These are phyloP conservation scores for Pseudorectes ferrugineus DNA, from an alignment of 2,113 vertebrate genomes.

Conservation along the genomic window DNA sequence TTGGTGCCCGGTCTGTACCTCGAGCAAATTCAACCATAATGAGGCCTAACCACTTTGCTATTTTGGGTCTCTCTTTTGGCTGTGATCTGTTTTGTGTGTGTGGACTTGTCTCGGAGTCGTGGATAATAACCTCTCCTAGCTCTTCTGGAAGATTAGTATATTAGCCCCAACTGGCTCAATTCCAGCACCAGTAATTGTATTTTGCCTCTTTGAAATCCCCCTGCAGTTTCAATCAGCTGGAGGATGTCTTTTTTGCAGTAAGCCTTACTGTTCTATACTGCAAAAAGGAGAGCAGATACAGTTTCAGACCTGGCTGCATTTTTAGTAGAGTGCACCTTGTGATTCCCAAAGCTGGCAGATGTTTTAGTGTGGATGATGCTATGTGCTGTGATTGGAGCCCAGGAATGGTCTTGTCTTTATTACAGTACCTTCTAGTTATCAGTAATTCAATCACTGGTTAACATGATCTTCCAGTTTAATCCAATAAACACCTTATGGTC, in stretches of 20 bases:
- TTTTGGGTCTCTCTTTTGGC: neutral
- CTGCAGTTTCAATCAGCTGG: neutral
- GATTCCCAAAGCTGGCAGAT: neutral
- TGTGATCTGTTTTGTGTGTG: neutral
- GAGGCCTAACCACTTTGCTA: neutral
- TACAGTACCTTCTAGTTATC: constrained; percentile 14
- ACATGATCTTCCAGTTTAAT: constrained; percentile 53
- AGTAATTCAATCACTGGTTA: constrained; percentile 58
- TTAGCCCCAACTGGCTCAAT: neutral
- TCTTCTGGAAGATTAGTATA: constrained; percentile 6
- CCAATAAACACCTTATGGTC: constrained; percentile 55
- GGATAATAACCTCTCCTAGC: neutral
- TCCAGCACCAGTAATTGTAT: constrained; percentile 27
- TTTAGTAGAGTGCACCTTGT: neutral
- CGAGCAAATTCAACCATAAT: neutral
- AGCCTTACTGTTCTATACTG: neutral
- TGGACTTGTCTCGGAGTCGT: neutral
- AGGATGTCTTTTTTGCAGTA: neutral
- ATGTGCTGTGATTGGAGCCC: neutral
- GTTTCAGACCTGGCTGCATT: neutral
- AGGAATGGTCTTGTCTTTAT: neutral
- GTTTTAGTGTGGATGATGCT: neutral
- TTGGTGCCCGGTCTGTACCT: neutral
- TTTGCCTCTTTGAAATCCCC: neutral
- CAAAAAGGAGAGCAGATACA: neutral